Conservation (phyloP, 2,888 invertebrate genomes). For the Boloria selene region DNA sequence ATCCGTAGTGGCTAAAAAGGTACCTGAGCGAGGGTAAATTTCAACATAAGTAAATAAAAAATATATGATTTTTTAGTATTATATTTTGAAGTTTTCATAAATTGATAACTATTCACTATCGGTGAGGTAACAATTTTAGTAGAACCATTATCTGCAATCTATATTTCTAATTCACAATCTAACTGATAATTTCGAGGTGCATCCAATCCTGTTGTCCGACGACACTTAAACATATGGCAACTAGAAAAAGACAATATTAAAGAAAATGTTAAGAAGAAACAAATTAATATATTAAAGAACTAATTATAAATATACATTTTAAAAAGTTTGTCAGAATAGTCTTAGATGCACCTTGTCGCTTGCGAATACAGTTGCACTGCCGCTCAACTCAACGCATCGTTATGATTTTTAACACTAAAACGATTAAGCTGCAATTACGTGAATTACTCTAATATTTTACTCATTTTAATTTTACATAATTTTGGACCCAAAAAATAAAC, state of each 20-base stretch:
- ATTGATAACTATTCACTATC: constrained; percentile 78
- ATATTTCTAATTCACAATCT: constrained; percentile 69
- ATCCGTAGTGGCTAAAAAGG: too few relatives aligned
- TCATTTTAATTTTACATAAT: constrained; percentile 1
- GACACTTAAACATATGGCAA: constrained; percentile 22
- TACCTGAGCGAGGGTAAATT: too few relatives aligned
- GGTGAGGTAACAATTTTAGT: constrained; percentile 80
- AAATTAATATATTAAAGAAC: constrained; percentile 8
- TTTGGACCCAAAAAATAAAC: constrained; percentile 38
- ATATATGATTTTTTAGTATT: constrained; percentile 47
- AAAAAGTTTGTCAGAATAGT: constrained; percentile 3
- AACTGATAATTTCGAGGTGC: constrained; percentile 66
- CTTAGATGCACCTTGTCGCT: constrained; percentile 52
- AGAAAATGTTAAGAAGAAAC: constrained; percentile 11
- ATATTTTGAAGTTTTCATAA: constrained; percentile 76
- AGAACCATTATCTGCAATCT: constrained; percentile 69
- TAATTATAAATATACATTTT: constrained; percentile 2
- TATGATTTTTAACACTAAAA: constrained; percentile 39
- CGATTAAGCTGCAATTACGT: constrained; percentile 26
- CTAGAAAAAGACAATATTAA: constrained; percentile 13
- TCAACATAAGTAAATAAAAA: not conserved
- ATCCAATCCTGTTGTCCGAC: constrained; percentile 51
- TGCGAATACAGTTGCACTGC: constrained; percentile 50
- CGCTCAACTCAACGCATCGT: constrained; percentile 48
- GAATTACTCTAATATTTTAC: constrained; percentile 22